Conservation (phyloP, 2,888 invertebrate genomes). For the Flexamia atlantica region DNA sequence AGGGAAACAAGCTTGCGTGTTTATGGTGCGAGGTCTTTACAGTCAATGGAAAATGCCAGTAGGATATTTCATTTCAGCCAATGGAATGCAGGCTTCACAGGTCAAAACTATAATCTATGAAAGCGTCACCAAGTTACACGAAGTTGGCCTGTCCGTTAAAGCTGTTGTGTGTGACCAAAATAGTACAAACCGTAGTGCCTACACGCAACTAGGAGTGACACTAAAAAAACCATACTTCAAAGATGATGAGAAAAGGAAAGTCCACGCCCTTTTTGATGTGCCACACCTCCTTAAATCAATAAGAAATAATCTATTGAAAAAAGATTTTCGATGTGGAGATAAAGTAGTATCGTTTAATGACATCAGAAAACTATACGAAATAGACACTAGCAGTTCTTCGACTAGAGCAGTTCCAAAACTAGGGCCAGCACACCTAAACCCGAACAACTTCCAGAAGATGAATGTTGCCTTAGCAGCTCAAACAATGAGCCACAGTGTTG, state of each 20-base stretch:
- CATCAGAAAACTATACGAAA: constrained; percentile 65
- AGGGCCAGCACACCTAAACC: constrained; percentile 67
- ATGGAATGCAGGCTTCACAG: constrained; percentile 38
- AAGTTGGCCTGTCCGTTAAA: constrained; percentile 66
- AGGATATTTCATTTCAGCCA: constrained; percentile 67
- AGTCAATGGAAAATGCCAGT: constrained; percentile 69
- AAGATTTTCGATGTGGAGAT: constrained; percentile 64
- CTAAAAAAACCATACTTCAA: constrained; percentile 63
- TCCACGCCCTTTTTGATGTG: constrained; percentile 68
- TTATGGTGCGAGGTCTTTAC: constrained; percentile 66
- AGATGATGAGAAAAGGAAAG: too few relatives aligned
- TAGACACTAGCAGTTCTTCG: constrained; percentile 63
- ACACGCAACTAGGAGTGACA: constrained; percentile 65
- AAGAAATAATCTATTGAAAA: constrained; percentile 67
- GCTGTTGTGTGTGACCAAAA: constrained; percentile 68
- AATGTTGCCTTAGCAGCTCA: constrained; percentile 68
- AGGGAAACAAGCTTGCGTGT: constrained; percentile 45
- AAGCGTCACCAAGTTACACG: constrained; percentile 61
- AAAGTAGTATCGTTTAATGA: constrained; percentile 65
- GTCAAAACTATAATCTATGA: constrained; percentile 58
- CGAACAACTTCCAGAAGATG: constrained; percentile 69
- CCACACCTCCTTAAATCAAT: constrained; percentile 68
- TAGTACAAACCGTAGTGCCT: constrained; percentile 66
- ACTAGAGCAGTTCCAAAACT: constrained; percentile 68
- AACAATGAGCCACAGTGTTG: constrained; percentile 69